Evolutionary conservation across 2,113 vertebrate genomes (phyloP), one percentile per base, ranked within the genome.

Genomic region (Dendropsophus ebraccatus): DNA sequence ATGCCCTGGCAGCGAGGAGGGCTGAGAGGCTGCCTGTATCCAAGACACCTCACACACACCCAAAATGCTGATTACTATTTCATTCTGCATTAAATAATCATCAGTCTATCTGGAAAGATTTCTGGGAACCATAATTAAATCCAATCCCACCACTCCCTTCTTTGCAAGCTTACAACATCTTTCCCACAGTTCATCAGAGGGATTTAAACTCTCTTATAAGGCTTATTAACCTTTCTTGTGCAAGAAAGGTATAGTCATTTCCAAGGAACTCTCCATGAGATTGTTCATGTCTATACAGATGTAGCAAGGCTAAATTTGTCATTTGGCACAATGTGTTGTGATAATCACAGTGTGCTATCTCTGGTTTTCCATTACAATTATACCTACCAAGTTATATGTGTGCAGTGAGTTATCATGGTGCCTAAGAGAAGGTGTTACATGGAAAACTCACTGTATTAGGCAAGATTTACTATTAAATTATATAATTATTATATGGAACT

Each of bases 111-210:
- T 87, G 85, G 85, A 87, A 87, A 50, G 60, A 87, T 87, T 87
- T 81, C 85, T 87, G 85, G 78, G 85, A 87, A 87, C 69, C 35
- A 79, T 74, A 87, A 81, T 87, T 87, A 87, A 87, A 87, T 87
- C 78, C 78, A 81, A 87, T 87, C 85, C 85, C 85, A 87, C 85
- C 85, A 87, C 85, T 81, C 85, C 85, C 85, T 74, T 81, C 58
- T 73, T 65, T 60, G 67, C 73, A 87, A 74, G 78, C 85, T 87
- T 87, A 87, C 85, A 81, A 81, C 77, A 87, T 87, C 77, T 81
- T 87, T 87, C 78, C 78, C 85, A 81, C 69, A 81, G 77, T 81
- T 81, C 85, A 87, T 70, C 37, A 87, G 37, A 37, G 69, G 67
- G 67, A 74, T 86, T 81, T 87, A 60, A n/a, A 74, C 75, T 47